Evolutionary conservation across 53 echinoderm and acorn worm species (phyloP), one percentile per base, ranked within the genome.

Genomic region (Actinopyga echinites): DNA sequence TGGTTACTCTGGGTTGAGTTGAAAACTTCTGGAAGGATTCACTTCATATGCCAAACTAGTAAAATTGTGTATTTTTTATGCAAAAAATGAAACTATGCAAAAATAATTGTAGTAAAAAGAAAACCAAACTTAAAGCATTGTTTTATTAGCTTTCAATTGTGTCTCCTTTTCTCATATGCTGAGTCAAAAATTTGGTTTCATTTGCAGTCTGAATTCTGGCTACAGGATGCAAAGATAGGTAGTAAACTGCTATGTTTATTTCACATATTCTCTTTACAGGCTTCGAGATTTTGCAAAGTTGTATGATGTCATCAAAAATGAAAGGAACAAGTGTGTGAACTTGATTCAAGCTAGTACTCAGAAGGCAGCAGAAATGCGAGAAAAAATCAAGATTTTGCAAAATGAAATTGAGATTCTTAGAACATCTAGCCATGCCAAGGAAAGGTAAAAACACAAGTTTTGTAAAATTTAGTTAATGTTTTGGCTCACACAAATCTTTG

Each of bases 311-410:
- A 99, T 99, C 89, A 99, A 97, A 91, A 99, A 99, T 74, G 94
- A 99, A 71, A 86, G 99, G 44, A 99, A 99, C 86, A 99, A 99
- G 86, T 97, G 99, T 79, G 99, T 99, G 2, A 99, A 99, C 53
- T 83, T 99, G 89, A 99, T 99, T 87, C 99, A 99, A 85, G 92
- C 99, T 65, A 99, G 99, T 55, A 99, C 99, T 38, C 99, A 99
- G 91, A 99, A 99, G 83, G 99, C 99, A 7, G 99, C 99, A 1
- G 99, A 99, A 86, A 99, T 99, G 99, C 83, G 99, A 67, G 99
- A 99, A 75, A 99, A 99, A 83, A 99, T 99, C 59, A 99, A 99
- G 60, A 99, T 99, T 26, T 87, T 99, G 13, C 99, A 95, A 81
- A 99, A 95, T 78, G 94, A 99, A 85, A 95, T 95, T 79, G 94